Conservation (phyloP, 2,797 vertebrate genomes). For the Centroberyx gerrardi region DNA sequence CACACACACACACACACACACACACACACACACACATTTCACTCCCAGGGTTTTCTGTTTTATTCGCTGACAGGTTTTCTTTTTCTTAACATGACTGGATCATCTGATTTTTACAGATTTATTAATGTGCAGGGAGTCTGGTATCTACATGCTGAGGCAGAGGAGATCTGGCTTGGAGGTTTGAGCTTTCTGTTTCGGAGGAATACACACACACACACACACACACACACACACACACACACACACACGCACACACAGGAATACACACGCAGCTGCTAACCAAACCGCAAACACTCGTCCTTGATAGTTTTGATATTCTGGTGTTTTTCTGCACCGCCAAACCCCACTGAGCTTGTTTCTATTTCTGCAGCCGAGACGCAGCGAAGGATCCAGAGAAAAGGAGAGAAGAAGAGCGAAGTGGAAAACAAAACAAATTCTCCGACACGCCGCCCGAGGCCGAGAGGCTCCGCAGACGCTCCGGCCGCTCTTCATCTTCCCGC, state of each 20-base stretch:
- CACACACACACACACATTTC: too few species aligned
- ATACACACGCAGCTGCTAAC: too few species aligned
- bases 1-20: too few species aligned
- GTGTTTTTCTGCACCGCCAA: constrained; percentile 48
- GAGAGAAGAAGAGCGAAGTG: constrained; percentile 39
- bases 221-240: constrained; percentile 2
- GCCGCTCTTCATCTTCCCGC: constrained; percentile 65
- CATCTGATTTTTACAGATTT: too few species aligned
- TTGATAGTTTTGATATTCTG: constrained; percentile 54
- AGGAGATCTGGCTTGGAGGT: too few species aligned
- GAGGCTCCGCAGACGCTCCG: constrained; percentile 56
- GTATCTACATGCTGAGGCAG: too few species aligned
- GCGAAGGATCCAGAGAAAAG: constrained; percentile 34
- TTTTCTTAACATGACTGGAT: too few species aligned
- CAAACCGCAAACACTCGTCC: constrained; percentile 3
- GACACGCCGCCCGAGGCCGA: constrained; percentile 69
- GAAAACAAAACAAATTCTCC: constrained; percentile 69
- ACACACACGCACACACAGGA: neutral
- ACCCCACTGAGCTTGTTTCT: constrained; percentile 64
- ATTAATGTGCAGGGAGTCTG: too few species aligned
- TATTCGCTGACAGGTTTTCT: too few species aligned
- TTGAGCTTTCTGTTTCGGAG: too few species aligned
- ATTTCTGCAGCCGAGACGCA: constrained; percentile 66
- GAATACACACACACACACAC: neutral
- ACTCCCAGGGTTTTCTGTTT: too few species aligned